phyloP scores from a whole-genome alignment of 2,113 vertebrate genomes.

The Balaeniceps rex region DNA sequence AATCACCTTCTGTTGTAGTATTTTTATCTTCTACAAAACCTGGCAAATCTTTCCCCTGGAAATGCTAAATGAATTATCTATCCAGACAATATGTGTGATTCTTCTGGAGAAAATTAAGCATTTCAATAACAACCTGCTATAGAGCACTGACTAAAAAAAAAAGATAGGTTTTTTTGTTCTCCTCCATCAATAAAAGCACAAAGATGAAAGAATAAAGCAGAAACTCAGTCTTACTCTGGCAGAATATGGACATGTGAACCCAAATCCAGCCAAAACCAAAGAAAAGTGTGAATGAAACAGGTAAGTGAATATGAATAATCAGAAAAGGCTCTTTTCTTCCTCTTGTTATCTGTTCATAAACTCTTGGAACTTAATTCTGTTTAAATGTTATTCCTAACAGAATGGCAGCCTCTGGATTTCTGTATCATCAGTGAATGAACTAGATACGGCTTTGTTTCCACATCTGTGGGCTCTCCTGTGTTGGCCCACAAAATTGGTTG shows the following conservation, averaged over 20 bases:
- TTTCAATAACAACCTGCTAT: neutral
- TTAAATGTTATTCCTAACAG: neutral
- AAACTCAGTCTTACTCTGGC: neutral
- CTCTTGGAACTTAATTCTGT: neutral
- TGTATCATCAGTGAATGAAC: neutral
- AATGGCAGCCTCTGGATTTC: neutral
- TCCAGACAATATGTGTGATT: neutral
- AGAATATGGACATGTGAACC: neutral
- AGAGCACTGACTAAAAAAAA: neutral
- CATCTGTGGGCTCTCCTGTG: neutral
- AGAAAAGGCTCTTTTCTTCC: neutral
- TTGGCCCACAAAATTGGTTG: neutral
- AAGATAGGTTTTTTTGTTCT: neutral
- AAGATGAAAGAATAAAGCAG: neutral
- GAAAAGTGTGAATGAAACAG: neutral
- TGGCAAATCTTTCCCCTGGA: neutral
- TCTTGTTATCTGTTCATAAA: neutral
- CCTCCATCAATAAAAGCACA: neutral
- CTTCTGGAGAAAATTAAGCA: neutral
- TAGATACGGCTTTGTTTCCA: neutral
- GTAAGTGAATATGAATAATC: neutral
- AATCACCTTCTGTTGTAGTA: neutral
- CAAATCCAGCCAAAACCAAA: neutral
- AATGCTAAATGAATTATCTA: neutral
- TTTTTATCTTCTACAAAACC: neutral